Evolutionary conservation across 2,888 invertebrate genomes (phyloP).

Genomic region (Melanchra persicariae): DNA sequence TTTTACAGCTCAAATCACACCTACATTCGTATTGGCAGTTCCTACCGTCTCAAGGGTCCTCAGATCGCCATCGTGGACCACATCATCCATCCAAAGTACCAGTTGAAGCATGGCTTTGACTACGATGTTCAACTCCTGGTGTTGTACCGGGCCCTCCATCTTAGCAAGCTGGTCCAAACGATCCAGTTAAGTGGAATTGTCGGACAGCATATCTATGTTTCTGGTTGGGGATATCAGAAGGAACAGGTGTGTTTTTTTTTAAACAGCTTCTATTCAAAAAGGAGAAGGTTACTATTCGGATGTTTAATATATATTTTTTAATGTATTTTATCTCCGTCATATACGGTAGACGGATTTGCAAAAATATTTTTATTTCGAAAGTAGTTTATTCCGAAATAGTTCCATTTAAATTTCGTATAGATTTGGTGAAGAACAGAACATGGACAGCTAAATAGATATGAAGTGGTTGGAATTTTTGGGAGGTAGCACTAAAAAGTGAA

Average conservation of each 20-base stretch:
- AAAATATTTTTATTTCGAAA: no score
- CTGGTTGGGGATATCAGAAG: conserved; percentile 82
- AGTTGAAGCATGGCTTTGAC: conserved; percentile 74
- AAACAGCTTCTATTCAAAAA: no score
- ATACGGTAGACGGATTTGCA: no score
- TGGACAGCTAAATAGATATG: no score
- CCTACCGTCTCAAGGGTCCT: conserved; percentile 68
- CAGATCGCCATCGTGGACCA: conserved; percentile 71
- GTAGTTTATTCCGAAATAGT: no score
- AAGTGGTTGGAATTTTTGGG: no score
- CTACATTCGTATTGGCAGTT: conserved; percentile 77
- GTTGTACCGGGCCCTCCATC: conserved; percentile 66
- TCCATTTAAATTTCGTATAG: no score
- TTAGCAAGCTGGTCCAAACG: conserved; percentile 66
- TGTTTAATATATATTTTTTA: no score
- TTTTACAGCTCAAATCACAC: conserved; percentile 54
- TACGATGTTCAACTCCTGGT: conserved; percentile 80
- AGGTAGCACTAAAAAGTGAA: no score
- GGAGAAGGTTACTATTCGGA: no score
- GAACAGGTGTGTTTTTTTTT: conserved; percentile 76
- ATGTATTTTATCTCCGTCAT: no score
- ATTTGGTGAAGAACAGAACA: no score
- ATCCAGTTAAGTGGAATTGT: conserved; percentile 69
- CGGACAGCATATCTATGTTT: conserved; percentile 69
- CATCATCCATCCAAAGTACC: conserved; percentile 76